Evolutionary conservation across 2,113 vertebrate species (phyloP).

Genomic region (Lepus timidus): DNA sequence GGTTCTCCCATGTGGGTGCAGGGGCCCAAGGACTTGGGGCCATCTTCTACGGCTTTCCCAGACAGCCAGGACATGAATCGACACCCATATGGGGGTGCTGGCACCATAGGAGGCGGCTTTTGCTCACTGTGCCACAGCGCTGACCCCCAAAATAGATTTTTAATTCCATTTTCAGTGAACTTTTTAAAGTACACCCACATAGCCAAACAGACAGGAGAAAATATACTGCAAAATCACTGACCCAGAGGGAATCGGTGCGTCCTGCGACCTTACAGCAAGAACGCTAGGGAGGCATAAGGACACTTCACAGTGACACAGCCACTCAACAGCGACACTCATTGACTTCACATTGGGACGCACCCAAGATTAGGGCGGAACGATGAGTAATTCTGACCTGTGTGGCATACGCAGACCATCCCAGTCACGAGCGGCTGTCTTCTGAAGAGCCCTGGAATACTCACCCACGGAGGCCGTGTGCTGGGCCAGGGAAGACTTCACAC

Average conservation of each 20-base stretch:
- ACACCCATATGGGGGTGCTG: too few relatives aligned
- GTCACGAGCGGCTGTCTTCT: not conserved
- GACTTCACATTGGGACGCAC: not conserved
- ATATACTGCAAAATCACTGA: not conserved
- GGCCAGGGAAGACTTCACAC: not conserved
- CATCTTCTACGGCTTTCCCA: too few relatives aligned
- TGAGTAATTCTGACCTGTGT: not conserved
- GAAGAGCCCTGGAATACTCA: not conserved
- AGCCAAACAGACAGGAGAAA: not conserved
- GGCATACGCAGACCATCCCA: not conserved
- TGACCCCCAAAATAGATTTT: too few relatives aligned
- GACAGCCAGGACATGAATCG: too few relatives aligned
- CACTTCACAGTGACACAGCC: not conserved
- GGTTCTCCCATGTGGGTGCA: too few relatives aligned
- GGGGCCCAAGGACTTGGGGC: too few relatives aligned
- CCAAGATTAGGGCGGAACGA: not conserved
- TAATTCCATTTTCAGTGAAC: too few relatives aligned
- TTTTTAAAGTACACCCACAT: too few relatives aligned
- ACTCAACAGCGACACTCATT: not conserved
- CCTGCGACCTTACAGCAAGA: not conserved
- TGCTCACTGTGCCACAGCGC: too few relatives aligned
- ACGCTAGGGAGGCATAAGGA: not conserved
- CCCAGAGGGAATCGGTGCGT: not conserved
- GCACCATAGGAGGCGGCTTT: too few relatives aligned
- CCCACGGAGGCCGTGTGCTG: not conserved